Evolutionary conservation across 2,113 vertebrate genomes (phyloP), one percentile per base, ranked within the genome.

Genomic region (Mystacornis crossleyi): DNA sequence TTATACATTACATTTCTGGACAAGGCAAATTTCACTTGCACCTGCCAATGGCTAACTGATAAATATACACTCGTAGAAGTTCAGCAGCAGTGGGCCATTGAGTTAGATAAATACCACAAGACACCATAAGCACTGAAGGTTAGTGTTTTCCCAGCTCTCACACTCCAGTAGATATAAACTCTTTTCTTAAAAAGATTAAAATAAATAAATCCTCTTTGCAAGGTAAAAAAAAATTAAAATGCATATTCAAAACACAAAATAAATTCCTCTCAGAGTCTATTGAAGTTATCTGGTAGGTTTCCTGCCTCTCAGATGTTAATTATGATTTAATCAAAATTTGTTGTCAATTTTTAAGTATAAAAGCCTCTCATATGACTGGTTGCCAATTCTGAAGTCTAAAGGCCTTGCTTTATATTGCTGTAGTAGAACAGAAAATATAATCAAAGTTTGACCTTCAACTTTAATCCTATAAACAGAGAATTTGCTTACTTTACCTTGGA

Each of bases 401-500:
- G 96, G 91, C 95, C 96, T 97, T 91, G 73, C 82, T 97, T 96
- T 97, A 96, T 97, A 97, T 85, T 94, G 79, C 86, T 80, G 60
- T 86, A 90, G 86, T 92, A 90, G 95, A 97, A 96, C 95, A 96
- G 94, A 97, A 97, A 97, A 96, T 97, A 97, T 89, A 98, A 98
- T 98, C 94, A 98, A 98, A 97, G 95, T 94, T 28, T 94, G 90
- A 95, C 97, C 97, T 98, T 97, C 98, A 95, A 95, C 91, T 96
- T 97, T 97, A 98, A 98, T 98, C 93, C 95, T 97, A 97, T 97
- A 98, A 97, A 97, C 94, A 95, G 95, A 98, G 93, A 98, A 96
- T 98, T 97, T 98, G 96, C 97, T 98, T 98, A 97, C 96, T 97
- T 98, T 97, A 96, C 97, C 97, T 97, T 97, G 94, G 94, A 95